Percentiles rank a stretch among this genome's conserved stretches.
Evolutionary conservation across 1,140 invertebrate genomes (phyloP).

Genomic region (Zaprionus tsacasi): DNA sequence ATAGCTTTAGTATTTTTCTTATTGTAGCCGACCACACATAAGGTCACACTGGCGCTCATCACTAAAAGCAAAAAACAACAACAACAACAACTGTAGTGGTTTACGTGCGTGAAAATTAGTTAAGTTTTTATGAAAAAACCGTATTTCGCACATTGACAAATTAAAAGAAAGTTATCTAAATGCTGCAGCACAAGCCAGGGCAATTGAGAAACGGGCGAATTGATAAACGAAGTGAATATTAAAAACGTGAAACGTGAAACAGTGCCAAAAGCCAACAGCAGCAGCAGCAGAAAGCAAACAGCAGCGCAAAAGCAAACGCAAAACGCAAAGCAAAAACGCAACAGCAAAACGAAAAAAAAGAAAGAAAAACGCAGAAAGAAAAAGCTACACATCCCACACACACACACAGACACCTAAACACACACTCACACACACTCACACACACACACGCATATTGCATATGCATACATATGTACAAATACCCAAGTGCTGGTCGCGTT

Average conservation of each 20-base stretch:
- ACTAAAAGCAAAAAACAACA: constrained; percentile 39
- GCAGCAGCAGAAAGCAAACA: constrained; percentile 25
- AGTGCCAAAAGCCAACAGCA: constrained; percentile 57
- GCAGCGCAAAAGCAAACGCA: constrained; percentile 38
- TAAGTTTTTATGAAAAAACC: constrained; percentile 72
- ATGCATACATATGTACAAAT: constrained; percentile 23
- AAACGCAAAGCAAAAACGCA: constrained; percentile 27
- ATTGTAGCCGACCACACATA: background rate
- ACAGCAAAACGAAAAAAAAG: constrained; percentile 27
- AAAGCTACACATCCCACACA: constrained; percentile 27
- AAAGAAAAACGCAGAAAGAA: constrained; percentile 18
- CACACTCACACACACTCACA: constrained; percentile 19
- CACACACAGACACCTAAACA: constrained; percentile 16
- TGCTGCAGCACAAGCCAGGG: constrained; percentile 44
- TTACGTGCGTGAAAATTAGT: constrained; percentile 80
- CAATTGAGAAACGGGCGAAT: constrained; percentile 31
- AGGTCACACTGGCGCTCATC: constrained; percentile 50
- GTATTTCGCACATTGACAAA: constrained; percentile 36
- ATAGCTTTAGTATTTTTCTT: constrained; percentile 18
- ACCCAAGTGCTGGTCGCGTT: constrained; percentile 35
- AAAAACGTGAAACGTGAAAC: constrained; percentile 63
- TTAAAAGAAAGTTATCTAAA: constrained; percentile 40
- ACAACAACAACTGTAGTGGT: constrained; percentile 57
- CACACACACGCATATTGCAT: constrained; percentile 21
- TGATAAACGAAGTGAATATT: constrained; percentile 40